These are phyloP conservation scores for Halesus radiatus DNA, from an alignment of 1,140 invertebrate genomes.

Conservation along the genomic window DNA sequence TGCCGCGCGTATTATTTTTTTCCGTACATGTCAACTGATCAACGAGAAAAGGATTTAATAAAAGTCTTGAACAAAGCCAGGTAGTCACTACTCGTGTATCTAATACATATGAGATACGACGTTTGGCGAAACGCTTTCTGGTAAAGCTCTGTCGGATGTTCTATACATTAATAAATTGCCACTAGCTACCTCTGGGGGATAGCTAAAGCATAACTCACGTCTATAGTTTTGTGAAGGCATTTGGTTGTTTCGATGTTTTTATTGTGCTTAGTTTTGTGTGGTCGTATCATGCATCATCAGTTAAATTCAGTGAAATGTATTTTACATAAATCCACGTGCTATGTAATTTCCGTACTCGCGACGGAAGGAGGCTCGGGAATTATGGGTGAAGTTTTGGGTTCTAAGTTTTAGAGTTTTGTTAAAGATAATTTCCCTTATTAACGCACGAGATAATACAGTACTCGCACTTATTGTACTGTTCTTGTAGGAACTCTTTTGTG, in stretches of 20 bases:
- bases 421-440: neutral
- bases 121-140: no score
- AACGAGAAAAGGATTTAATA: no score
- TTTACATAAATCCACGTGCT: neutral
- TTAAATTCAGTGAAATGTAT: no score
- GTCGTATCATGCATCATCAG: neutral
- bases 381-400: constrained; percentile 38
- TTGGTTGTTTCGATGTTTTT: neutral
- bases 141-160: no score
- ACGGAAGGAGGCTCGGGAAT: constrained; percentile 19
- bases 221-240: neutral
- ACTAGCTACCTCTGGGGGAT: no score
- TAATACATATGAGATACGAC: no score
- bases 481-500: neutral
- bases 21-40: no score
- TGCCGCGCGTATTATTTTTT: no score
- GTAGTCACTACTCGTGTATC: no score
- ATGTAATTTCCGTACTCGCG: constrained; percentile 5
- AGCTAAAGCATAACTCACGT: no score
- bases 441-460: neutral
- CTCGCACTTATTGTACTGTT: neutral
- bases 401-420: constrained; percentile 19
- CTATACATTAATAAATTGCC: no score
- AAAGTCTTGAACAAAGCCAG: no score
- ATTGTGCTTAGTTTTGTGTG: neutral